Conservation (phyloP, 2,797 vertebrate genomes). For the Acipenser oxyrinchus region DNA sequence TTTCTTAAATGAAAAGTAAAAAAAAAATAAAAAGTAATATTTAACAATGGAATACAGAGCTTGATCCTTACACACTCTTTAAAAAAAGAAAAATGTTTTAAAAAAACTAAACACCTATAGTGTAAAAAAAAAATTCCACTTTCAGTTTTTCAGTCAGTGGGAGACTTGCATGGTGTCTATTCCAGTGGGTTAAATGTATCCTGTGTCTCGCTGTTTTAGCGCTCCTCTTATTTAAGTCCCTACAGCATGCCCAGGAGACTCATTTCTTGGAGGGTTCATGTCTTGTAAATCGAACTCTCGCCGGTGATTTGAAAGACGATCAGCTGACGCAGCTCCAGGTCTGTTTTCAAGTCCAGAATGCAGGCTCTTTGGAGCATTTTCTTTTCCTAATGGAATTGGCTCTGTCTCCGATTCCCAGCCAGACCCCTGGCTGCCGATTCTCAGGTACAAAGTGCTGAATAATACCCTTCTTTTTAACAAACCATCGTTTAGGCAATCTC, state of each 20-base stretch:
- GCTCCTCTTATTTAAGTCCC: conserved; percentile 29
- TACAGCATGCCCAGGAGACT: conserved; percentile 28
- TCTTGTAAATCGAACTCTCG: conserved; percentile 43
- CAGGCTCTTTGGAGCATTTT: conserved; percentile 27
- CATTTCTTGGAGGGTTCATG: conserved; percentile 38
- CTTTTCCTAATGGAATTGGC: conserved; percentile 31
- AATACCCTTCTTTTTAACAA: conserved; percentile 43
- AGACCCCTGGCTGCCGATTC: conserved; percentile 30
- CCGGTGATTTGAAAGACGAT: conserved; percentile 56
- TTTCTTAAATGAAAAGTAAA: conserved; percentile 9
- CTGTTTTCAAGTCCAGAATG: conserved; percentile 42
- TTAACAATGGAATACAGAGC: background rate
- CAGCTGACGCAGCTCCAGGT: conserved; percentile 38
- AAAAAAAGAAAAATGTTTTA: background rate
- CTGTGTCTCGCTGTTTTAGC: conserved; percentile 23
- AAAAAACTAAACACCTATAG: background rate
- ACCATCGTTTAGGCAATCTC: conserved; percentile 40
- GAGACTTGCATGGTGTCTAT: background rate
- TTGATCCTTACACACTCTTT: background rate
- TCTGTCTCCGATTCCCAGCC: conserved; percentile 26
- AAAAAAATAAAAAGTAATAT: conserved; percentile 4
- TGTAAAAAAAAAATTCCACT: conserved; percentile 4
- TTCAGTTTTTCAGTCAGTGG: conserved; percentile 9
- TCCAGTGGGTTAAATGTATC: conserved; percentile 11
- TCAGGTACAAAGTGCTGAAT: conserved; percentile 27